phyloP scores from a whole-genome alignment of 37 sponge, comb jelly and placozoan species.

The Haliclona indistincta region DNA sequence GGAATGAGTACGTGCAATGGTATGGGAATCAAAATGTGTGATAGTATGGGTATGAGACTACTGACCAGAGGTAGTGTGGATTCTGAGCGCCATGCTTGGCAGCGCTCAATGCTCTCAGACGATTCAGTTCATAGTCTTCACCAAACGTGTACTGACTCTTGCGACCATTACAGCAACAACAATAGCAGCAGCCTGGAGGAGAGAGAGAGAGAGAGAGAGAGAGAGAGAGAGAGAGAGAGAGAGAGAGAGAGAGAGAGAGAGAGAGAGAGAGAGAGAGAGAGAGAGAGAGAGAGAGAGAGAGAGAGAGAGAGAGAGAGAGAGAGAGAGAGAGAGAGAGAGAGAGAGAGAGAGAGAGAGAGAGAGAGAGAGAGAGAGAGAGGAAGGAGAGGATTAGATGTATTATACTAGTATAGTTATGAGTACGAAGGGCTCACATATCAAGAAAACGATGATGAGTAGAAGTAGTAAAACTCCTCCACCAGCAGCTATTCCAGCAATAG shows the following conservation, averaged over 20 bases:
- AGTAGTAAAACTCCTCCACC: too few species aligned
- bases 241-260: conserved; percentile 3
- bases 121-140: conserved; percentile 44
- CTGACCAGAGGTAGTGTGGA: conserved; percentile 57
- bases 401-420: too few species aligned
- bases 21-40: conserved; percentile 39
- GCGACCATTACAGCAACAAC: neutral
- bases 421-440: too few species aligned
- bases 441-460: too few species aligned
- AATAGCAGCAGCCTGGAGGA: neutral
- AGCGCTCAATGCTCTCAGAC: conserved; percentile 25
- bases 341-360: neutral
- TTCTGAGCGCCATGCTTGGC: conserved; percentile 18
- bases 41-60: too few species aligned
- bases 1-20: conserved; percentile 2
- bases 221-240: neutral
- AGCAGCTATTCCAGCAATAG: too few species aligned
- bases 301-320: too few species aligned
- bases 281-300: too few species aligned
- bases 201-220: conserved; percentile 1
- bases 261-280: neutral
- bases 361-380: neutral
- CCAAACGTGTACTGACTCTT: conserved; percentile 25
- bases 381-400: too few species aligned
- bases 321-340: too few species aligned